These are phyloP conservation scores for Ecdyonurus torrentis DNA, from an alignment of 2,888 invertebrate genomes.

Conservation along the genomic window DNA sequence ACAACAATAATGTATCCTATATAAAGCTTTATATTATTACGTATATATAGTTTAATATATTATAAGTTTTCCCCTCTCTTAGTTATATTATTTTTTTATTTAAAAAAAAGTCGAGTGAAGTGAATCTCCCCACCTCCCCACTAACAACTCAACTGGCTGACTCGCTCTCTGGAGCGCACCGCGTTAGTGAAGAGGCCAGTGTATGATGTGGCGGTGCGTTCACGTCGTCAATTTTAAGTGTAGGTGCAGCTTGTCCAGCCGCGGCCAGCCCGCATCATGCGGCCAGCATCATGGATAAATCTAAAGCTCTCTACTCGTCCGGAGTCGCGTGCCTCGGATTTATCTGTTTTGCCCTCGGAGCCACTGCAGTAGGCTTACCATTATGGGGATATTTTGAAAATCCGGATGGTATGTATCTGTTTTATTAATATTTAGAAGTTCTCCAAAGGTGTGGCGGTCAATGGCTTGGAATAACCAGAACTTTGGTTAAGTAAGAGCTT, in stretches of 20 bases:
- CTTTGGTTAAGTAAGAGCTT: no score
- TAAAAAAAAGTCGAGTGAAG: not conserved
- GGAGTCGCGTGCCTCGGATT: constrained; percentile 53
- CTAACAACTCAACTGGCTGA: not conserved
- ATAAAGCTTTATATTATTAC: not conserved
- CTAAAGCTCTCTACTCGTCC: constrained; percentile 49
- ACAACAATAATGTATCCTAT: not conserved
- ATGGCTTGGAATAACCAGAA: no score
- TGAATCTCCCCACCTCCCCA: no score
- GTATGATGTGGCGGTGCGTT: not conserved
- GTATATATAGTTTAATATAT: not conserved
- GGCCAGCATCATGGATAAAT: constrained; percentile 21
- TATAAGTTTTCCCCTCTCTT: not conserved
- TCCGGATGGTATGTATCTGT: constrained; percentile 46
- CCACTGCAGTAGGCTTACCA: constrained; percentile 66
- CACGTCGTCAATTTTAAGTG: no score
- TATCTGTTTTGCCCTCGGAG: constrained; percentile 63
- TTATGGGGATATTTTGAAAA: constrained; percentile 75
- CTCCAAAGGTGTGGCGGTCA: no score
- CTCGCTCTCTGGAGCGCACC: not conserved
- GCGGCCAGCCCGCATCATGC: not conserved
- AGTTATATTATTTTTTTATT: not conserved
- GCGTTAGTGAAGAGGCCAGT: not conserved
- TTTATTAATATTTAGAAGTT: no score
- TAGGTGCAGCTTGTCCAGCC: not conserved